Evolutionary conservation across 2,888 invertebrate genomes (phyloP).

Genomic region (Melipona bicolor): DNA sequence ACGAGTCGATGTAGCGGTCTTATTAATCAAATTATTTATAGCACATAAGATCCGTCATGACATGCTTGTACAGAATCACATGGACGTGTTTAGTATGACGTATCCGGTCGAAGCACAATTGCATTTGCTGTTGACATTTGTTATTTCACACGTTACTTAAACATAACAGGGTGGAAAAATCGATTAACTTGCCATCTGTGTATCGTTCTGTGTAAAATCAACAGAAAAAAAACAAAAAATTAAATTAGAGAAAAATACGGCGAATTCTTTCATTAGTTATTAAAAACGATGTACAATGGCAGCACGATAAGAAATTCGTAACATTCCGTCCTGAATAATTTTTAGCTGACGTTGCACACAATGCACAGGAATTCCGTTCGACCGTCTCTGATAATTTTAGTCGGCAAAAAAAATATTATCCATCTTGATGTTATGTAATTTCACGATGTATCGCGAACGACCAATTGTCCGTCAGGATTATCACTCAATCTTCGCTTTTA

Average conservation of each 20-base stretch:
- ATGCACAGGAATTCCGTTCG: background rate
- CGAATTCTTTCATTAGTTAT: no score
- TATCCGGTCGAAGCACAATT: constrained; percentile 7
- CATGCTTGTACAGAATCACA: constrained; percentile 17
- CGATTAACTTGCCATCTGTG: background rate
- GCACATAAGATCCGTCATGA: background rate
- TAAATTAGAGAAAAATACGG: background rate
- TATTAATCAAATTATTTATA: constrained; percentile 55
- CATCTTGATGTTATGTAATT: background rate
- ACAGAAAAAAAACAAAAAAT: background rate
- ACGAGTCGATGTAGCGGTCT: constrained; percentile 26
- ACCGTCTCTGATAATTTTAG: background rate
- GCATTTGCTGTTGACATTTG: background rate
- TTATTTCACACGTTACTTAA: background rate
- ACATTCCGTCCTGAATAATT: background rate
- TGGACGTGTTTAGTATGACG: background rate
- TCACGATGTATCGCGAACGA: background rate
- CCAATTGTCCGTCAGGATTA: background rate
- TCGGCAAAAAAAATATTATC: constrained; percentile 11
- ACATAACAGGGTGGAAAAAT: background rate
- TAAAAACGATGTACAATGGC: no score
- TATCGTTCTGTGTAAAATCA: background rate
- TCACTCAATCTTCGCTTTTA: background rate
- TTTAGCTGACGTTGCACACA: constrained; percentile 21
- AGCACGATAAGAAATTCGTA: background rate